Base-by-base conservation (phyloP, 2,888 invertebrate genomes). In the Euclidia mi region DNA sequence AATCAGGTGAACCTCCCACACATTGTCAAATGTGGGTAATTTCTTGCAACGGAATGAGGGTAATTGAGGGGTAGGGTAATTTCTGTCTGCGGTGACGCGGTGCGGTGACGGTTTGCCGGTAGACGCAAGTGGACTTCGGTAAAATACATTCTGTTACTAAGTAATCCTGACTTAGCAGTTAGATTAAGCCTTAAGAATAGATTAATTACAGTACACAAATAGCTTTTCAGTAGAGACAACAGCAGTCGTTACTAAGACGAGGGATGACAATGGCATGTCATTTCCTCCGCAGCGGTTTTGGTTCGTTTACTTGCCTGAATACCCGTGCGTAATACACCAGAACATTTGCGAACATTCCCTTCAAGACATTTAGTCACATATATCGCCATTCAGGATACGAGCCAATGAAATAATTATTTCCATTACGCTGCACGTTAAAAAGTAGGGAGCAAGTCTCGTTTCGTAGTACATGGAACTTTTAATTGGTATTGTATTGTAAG, bases 1-100 rank as follows among this genome's bases (percentile, higher is more conserved):
- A n/a, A n/a, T n/a, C n/a, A n/a, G n/a, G 50, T 32, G 42, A 51
- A 56, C 67, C 38, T 61, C n/a, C n/a, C n/a, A 67, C 56, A 56
- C 56, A 64, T 60, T 47, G n/a, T 17, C 6, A 25, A 48, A 52
- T 46, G 31, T 32, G 7, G 42, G 25, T 46, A 17, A 49, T 44
- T 37, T 50, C 7, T 43, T 35, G 15, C 18, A 34, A 35, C 11
- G 31, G 40, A 35, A 55, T 20, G 20, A 17, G 46, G 43, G 49
- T 43, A 34, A 3, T 4, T 7, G 38, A 20, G 14, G 28, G 29
- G 49, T 34, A 28, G 37, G 29, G 49, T 34, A 28, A 41, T 37
- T 10, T n/a, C 1, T 7, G 40, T 35, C 15, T 25, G 4, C 29
- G 15, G 41, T 32, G 10, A 43, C 42, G 31, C n/a, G n/a, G n/a